These are phyloP conservation scores for Drosophila parvula DNA, from an alignment of 1,140 invertebrate genomes.

Conservation along the genomic window DNA sequence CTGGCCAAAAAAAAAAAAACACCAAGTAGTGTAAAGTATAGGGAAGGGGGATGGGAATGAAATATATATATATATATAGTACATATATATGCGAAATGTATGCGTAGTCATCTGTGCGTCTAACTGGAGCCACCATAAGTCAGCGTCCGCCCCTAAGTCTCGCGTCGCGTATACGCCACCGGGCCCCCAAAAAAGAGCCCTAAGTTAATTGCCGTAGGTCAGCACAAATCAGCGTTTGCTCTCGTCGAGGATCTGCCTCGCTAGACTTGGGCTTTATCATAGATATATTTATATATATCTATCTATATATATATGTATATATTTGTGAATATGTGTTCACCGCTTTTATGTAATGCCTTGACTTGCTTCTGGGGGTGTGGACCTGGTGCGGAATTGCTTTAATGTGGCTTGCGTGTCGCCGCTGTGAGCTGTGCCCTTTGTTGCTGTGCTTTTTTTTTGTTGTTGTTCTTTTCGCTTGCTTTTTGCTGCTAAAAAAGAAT, in stretches of 20 bases:
- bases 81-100: slow-evolving; percentile 25
- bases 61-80: not conserved
- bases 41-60: not conserved
- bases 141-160: slow-evolving; percentile 20
- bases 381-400: slow-evolving; percentile 65
- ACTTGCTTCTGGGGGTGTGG: not conserved
- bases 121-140: slow-evolving; percentile 79
- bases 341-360: slow-evolving; percentile 47
- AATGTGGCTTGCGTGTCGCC: slow-evolving; percentile 74
- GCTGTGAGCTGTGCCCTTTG: slow-evolving; percentile 52
- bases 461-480: slow-evolving; percentile 34
- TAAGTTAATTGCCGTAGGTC: slow-evolving; percentile 43
- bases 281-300: not conserved
- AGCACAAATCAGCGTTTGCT: slow-evolving; percentile 24
- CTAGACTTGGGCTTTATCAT: slow-evolving; percentile 15
- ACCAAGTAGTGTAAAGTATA: slow-evolving; percentile 30
- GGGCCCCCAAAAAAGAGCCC: not conserved
- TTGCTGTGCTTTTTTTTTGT: slow-evolving; percentile 37
- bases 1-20: slow-evolving; percentile 23
- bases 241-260: not conserved
- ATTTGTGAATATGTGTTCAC: slow-evolving; percentile 11
- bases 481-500: slow-evolving; percentile 61
- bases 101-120: slow-evolving; percentile 73
- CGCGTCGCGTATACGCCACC: slow-evolving; percentile 36
- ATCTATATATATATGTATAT: not conserved